Conservation (phyloP, 1,140 invertebrate species). For the Adoxophyes honmai region DNA sequence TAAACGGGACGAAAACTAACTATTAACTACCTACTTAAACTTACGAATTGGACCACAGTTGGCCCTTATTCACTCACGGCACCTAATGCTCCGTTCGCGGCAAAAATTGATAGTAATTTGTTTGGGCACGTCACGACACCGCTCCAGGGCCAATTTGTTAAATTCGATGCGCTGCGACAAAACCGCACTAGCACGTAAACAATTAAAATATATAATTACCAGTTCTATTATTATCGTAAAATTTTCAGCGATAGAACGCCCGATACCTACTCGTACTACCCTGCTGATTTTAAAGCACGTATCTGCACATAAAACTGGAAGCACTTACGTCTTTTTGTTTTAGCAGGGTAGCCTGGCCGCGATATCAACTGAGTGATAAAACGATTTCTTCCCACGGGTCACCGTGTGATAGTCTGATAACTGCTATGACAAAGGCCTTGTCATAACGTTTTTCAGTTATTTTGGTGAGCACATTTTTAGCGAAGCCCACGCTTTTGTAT, state of each 20-base stretch:
- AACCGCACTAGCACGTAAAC: conserved; percentile 56
- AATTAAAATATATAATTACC: conserved; percentile 55
- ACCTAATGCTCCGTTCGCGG: conserved; percentile 15
- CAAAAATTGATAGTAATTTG: conserved; percentile 50
- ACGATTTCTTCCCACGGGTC: conserved; percentile 63
- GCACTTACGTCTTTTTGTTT: conserved; percentile 26
- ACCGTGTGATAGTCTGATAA: conserved; percentile 11
- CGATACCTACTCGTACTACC: no score
- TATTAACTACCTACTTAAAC: no score
- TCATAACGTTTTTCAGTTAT: background rate
- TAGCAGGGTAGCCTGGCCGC: conserved; percentile 34
- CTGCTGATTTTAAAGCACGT: background rate
- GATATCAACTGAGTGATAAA: conserved; percentile 49
- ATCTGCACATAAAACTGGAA: conserved; percentile 13
- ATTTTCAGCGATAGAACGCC: conserved; percentile 8
- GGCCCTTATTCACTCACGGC: no score
- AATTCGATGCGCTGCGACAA: conserved; percentile 40
- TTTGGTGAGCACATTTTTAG: conserved; percentile 9
- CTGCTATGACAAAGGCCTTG: background rate
- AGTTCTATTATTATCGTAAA: conserved; percentile 42
- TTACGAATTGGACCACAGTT: no score
- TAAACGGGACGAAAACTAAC: no score
- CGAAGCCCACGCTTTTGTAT: background rate
- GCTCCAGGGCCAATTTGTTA: conserved; percentile 44
- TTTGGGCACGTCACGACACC: conserved; percentile 39